Evolutionary conservation across 2,888 invertebrate genomes (phyloP), one percentile per base, ranked within the genome.

Genomic region (Dynastes grantii): DNA sequence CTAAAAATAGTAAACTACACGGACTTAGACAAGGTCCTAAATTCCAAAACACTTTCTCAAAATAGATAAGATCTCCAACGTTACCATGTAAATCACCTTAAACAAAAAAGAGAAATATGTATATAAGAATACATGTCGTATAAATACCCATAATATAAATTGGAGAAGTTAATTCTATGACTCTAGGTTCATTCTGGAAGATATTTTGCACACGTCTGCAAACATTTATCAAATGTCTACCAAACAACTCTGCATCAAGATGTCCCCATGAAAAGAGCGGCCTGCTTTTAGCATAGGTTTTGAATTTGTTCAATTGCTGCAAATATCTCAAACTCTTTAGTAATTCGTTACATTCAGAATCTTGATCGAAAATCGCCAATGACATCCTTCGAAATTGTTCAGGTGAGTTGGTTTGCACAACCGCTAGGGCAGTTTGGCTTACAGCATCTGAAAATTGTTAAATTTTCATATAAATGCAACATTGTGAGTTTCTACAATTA

Each of bases 31-130:
- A 89, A 0, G 93, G 91, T 0, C 94, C 94, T 79, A 92, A 89
- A 22, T 93, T 90, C 95, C 95, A 95, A 13, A 95, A 88, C 0
- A 92, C 90, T 79, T 91, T 90, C 87, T 95, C 95, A 89, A 95
- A 93, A 70, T 92, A 90, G 6, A 93, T 89, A 49, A 95, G 88
- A 82, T 95, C 94, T 8, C 89, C 87, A 80, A 93, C 91, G 87
- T 95, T 95, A 27, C 95, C 95, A 88, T 95, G 95, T 55, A 95
- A 89, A 85, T 95, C 95, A 5, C 95, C 94, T 93, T 82, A 11
- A 16, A 51, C 78, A 67, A 22, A 5, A 16, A 65, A 13, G n/a
- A 37, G 9, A 27, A 4, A 11, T 11, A 32, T 11, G 13, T 32
- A 2, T 27, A 49, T 75, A 77, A 13, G 29, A 27, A 27, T 11